These are phyloP conservation scores for Intellagama lesueurii DNA, from an alignment of 2,797 vertebrate genomes.

Conservation along the genomic window DNA sequence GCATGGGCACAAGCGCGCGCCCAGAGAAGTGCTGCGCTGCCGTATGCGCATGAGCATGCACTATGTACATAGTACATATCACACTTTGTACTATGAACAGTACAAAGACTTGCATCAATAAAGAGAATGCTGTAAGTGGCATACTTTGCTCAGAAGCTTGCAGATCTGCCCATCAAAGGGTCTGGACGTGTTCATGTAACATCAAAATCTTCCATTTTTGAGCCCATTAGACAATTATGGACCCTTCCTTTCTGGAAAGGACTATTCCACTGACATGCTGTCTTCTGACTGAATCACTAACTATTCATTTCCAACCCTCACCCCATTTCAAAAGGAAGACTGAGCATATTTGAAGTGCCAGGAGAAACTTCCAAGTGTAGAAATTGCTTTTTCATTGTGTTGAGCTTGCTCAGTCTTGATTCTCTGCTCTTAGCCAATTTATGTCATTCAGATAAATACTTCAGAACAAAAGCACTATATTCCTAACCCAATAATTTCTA, in stretches of 20 bases:
- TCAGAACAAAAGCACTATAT: background rate
- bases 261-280: background rate
- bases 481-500: background rate
- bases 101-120: background rate
- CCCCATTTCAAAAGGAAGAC: background rate
- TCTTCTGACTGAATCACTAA: background rate
- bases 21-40: too few relatives aligned
- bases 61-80: too few relatives aligned
- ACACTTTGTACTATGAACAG: background rate
- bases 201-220: background rate
- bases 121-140: background rate
- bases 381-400: background rate
- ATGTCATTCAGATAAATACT: background rate
- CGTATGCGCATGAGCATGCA: too few relatives aligned
- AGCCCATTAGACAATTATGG: background rate
- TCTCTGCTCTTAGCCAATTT: background rate
- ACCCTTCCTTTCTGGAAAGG: background rate
- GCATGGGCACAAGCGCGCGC: too few relatives aligned
- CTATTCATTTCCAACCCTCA: background rate
- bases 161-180: background rate
- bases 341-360: background rate
- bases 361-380: background rate
- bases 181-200: background rate
- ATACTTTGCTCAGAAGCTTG: background rate
- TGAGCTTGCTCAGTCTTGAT: background rate